Base-by-base conservation (phyloP, 2,888 invertebrate genomes). In the Barypeithes pellucidus region DNA sequence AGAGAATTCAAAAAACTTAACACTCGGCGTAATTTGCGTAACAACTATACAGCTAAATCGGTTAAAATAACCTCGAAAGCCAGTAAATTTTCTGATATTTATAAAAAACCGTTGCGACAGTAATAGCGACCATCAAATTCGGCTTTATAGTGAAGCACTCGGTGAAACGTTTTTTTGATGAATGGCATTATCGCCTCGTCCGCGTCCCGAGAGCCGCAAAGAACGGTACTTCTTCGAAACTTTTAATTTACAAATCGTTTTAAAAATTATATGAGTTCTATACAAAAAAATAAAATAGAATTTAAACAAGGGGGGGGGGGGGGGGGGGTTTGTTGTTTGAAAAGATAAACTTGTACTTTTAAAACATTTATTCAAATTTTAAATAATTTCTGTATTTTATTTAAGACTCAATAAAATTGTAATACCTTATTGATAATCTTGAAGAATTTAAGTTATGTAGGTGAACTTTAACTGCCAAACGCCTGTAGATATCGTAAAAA, bases 111-210 rank as follows among this genome's bases (percentile, higher is more conserved):
- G 65, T 75, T 72, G 72, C 71, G 75, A 75, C 75, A 71, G 75
- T 75, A 75, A 75, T 75, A 75, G 72, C 72, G 39, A 68, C 79
- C 83, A 84, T 84, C 84, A 83, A 84, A 84, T 85, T 83, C 84
- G 82, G 80, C 84, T 85, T 85, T 85, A 84, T 85, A 83, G 83
- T 83, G 84, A 84, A 84, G 84, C 84, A 84, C 82, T 84, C 83
- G 82, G 85, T 83, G 83, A 85, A 85, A 85, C 84, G 84, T 84
- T 84, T 83, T 84, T 85, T 85, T 85, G 86, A 85, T 85, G 85
- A 85, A 86, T 85, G 85, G 83, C 82, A 84, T 85, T 84, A 85
- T 85, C 84, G 84, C 81, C 75, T 71, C 74, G 66, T 65, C 66
- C 65, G 70, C 62, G 66, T 70, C 57, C 39, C 39, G 69, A 67